Base-by-base conservation (phyloP, 2,797 vertebrate genomes). In the Eulemur rubriventer region DNA sequence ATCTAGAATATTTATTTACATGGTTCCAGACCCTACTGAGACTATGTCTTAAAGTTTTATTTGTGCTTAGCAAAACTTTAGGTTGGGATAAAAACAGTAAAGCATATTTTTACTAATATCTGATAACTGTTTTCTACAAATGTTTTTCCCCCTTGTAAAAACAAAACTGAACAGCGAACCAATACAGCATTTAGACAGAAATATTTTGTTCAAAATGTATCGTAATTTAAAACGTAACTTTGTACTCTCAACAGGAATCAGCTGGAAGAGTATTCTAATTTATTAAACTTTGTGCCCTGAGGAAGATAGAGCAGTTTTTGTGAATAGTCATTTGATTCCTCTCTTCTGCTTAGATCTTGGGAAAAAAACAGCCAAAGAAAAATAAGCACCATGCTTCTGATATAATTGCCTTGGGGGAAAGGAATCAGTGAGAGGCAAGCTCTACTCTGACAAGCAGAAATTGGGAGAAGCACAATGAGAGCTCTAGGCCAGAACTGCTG, bases 201-300 rank as follows among this genome's bases (percentile, higher is more conserved):
- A 76, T 93, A 85, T 72, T 90, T 76, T 70, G 61, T 22, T 90
- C 55, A 69, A 97, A 48, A 65, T 80, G 61, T 35, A 80, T 83
- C 41, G 20, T 80, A 55, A 89, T 83, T 72, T 11, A 18, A 78
- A 94, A 93, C 48, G 50, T 93, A 89, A 87, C 75, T 95, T 88
- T 70, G 33, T 75, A 67, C 10, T 84, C 28, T 80, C 63, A 80
- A 16, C 13, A 79, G 75, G 59, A 89, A 38, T 52, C 59, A n/a
- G 81, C 46, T n/a, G 11, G 83, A 89, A 96, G 50, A 91, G 65
- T 67, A 70, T 93, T 92, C 75, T 95, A 79, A 75, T 92, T 94
- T 93, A 87, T 87, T 87, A 80, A 93, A 96, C 18, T 35, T 86
- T 94, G 78, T 83, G 30, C 67, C 65, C 30, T 72, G 3, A 79